Evolutionary conservation across 2,888 invertebrate genomes (phyloP).

Genomic region (Philopedon plagiatum): DNA sequence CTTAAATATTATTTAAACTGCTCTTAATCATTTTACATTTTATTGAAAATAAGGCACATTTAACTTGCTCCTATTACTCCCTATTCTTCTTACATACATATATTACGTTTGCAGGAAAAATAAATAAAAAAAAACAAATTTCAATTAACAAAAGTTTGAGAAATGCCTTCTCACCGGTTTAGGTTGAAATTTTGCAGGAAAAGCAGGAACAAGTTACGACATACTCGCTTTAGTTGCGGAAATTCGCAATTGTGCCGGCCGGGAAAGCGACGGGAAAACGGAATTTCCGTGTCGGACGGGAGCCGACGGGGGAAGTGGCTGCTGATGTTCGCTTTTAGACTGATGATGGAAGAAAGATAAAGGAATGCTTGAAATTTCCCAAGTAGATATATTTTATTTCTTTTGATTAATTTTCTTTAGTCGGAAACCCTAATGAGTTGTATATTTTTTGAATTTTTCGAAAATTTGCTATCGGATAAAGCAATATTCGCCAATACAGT

Average conservation of each 20-base stretch:
- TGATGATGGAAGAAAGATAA: not conserved
- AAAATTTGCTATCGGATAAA: no score
- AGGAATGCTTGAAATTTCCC: no score
- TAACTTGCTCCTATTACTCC: no score
- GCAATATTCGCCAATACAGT: no score
- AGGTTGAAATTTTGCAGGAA: constrained; percentile 3
- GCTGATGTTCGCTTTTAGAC: constrained; percentile 17
- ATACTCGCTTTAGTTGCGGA: constrained; percentile 46
- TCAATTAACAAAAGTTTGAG: not conserved
- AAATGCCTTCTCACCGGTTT: not conserved
- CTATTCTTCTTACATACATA: no score
- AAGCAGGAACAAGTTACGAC: constrained; percentile 39
- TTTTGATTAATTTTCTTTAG: no score
- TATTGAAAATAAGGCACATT: no score
- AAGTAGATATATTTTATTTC: no score
- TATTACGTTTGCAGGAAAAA: not conserved
- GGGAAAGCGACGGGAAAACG: constrained; percentile 61
- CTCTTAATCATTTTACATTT: no score
- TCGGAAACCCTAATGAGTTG: no score
- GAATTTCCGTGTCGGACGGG: constrained; percentile 58
- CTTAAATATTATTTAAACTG: no score
- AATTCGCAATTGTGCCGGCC: constrained; percentile 60
- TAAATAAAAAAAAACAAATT: not conserved
- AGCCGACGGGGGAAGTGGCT: constrained; percentile 35
- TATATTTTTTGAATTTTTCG: no score